phyloP scores from a whole-genome alignment of 2,888 invertebrate species.

The Marronus borbonicus region DNA sequence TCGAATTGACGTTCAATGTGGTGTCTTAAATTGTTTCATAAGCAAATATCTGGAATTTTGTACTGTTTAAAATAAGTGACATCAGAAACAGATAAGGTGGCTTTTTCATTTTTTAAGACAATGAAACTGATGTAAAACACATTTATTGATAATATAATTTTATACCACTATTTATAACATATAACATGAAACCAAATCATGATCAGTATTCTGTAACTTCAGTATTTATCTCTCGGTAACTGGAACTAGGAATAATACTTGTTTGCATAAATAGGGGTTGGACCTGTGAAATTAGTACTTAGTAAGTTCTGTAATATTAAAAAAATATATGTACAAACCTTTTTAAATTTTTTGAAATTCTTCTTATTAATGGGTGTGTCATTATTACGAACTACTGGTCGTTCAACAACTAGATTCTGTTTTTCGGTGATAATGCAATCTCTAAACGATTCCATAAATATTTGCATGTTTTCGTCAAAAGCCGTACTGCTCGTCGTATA shows the following conservation, averaged over 20 bases:
- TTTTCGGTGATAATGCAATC: conserved; percentile 58
- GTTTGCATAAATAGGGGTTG: conserved; percentile 58
- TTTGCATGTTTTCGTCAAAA: conserved; percentile 29
- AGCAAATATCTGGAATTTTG: no score
- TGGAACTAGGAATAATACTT: conserved; percentile 55
- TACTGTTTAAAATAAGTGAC: no score
- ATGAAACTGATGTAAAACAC: no score
- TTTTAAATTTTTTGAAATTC: conserved; percentile 61
- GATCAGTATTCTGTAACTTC: neutral
- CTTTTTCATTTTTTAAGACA: no score
- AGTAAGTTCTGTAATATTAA: neutral
- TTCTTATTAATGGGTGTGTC: conserved; percentile 4
- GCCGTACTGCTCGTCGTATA: neutral
- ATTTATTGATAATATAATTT: no score
- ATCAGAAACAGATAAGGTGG: no score
- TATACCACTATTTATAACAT: no score
- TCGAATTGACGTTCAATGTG: no score
- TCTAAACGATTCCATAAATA: conserved; percentile 59
- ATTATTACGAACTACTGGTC: conserved; percentile 3
- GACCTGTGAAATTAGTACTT: conserved; percentile 55
- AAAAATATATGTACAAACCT: conserved; percentile 53
- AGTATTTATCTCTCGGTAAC: conserved; percentile 10
- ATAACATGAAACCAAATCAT: no score
- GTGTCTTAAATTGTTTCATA: no score
- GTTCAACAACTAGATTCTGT: conserved; percentile 50